Conservation (phyloP, 2,888 invertebrate species). For the Drosophila paramelanica region DNA sequence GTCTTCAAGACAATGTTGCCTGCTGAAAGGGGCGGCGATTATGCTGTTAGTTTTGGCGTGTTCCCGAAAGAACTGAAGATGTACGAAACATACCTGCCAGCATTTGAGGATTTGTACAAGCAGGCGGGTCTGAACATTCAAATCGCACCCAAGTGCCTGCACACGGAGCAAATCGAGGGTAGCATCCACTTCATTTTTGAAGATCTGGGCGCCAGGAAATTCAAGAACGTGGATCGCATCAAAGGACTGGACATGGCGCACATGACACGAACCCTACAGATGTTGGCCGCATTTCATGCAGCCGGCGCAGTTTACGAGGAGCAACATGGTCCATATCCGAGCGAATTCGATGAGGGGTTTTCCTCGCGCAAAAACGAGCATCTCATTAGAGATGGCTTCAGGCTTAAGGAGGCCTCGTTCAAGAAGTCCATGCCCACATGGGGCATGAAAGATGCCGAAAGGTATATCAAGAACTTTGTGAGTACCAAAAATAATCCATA, state of each 20-base stretch:
- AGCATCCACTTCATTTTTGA: slow-evolving; percentile 79
- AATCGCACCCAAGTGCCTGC: slow-evolving; percentile 77
- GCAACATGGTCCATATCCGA: slow-evolving; percentile 68
- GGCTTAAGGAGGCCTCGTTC: slow-evolving; percentile 20
- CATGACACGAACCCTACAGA: slow-evolving; percentile 65
- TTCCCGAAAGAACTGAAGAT: slow-evolving; percentile 82
- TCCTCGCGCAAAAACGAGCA: slow-evolving; percentile 9
- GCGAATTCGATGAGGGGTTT: slow-evolving; percentile 61
- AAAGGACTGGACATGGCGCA: slow-evolving; percentile 78
- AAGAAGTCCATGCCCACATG: slow-evolving; percentile 70
- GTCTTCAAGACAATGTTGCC: slow-evolving; percentile 77
- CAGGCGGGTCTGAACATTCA: slow-evolving; percentile 66
- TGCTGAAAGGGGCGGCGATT: slow-evolving; percentile 63
- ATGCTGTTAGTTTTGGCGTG: slow-evolving; percentile 51
- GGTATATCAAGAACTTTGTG: slow-evolving; percentile 65
- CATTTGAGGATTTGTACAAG: slow-evolving; percentile 79
- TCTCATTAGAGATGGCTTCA: slow-evolving; percentile 23
- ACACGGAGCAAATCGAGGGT: slow-evolving; percentile 55
- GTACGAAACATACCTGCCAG: slow-evolving; percentile 76
- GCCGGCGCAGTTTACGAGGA: slow-evolving; percentile 77
- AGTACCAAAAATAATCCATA: slow-evolving; percentile 17
- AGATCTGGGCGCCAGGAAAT: slow-evolving; percentile 68
- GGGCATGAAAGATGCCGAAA: slow-evolving; percentile 66
- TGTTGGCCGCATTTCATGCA: slow-evolving; percentile 83
- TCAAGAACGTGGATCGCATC: slow-evolving; percentile 72